Evolutionary conservation across 2,888 invertebrate genomes (phyloP), one percentile per base, ranked within the genome.

Genomic region (Folsomia candida): DNA sequence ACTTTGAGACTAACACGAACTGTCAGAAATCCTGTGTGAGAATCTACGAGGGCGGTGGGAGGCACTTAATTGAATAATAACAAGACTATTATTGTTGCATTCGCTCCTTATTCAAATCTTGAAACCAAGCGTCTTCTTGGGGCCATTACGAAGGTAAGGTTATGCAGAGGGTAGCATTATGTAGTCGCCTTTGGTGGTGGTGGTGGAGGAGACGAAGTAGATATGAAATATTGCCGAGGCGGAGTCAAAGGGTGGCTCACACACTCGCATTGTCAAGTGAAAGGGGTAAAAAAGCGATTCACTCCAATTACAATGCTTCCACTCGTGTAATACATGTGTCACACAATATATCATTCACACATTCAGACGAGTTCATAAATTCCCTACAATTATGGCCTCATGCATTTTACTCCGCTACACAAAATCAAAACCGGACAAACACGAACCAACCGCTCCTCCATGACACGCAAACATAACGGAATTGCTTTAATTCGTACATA

Each of bases 211-310:
- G 47, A 11, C 65, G 68, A 73, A 75, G 69, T 59, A 72, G 72
- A 69, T 74, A 72, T 74, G 68, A 74, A 74, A 74, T 74, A 76
- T 74, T 63, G 57, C 58, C 69, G 22, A 68, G 75, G 75, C 73
- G 75, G 75, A 75, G 75, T 70, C 51, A 63, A 69, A 67, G 70
- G 73, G 73, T 37, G 37, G 69, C 47, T 64, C 64, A 64, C 47
- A 37, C 37, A 9, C 6, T 4, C 4, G 37, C 37, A 37, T 37
- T 51, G 64, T 64, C 47, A 64, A 22, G 60, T 25, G 4, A 60
- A 64, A 64, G 64, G 64, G 64, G 64, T 64, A 51, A 58, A 54
- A 51, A 24, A 29, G 27, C 54, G 37, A 37, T 37, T 37, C 37
- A 37, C 37, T 24, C 47, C 54, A 54, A 66, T 66, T 66, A 66